Percentiles rank a stretch among this genome's conserved stretches.
phyloP scores from a whole-genome alignment of 2,888 invertebrate species.

The Villa cingulata region DNA sequence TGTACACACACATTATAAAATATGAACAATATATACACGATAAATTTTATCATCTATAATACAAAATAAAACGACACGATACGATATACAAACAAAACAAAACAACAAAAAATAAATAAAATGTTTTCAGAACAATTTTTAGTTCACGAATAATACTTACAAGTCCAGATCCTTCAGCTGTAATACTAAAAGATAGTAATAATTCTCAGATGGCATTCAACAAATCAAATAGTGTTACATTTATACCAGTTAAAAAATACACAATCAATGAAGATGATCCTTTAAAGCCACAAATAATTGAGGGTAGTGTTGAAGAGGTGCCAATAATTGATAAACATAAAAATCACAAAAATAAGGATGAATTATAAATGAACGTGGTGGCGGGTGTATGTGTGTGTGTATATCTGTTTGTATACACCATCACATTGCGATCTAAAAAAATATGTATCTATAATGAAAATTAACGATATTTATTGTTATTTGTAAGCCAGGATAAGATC shows the following conservation, averaged over 20 bases:
- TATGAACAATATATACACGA: too few species aligned
- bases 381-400: too few species aligned
- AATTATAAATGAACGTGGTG: too few species aligned
- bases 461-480: too few species aligned
- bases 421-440: too few species aligned
- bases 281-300: background rate
- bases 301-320: slow-evolving; percentile 31
- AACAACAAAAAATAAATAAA: background rate
- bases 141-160: slow-evolving; percentile 41
- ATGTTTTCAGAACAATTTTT: slow-evolving; percentile 24
- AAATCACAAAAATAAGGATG: background rate
- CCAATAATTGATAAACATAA: slow-evolving; percentile 16
- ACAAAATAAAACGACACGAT: background rate
- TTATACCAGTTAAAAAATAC: slow-evolving; percentile 20
- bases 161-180: slow-evolving; percentile 40
- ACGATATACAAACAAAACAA: background rate
- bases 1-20: too few species aligned
- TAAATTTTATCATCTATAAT: too few species aligned
- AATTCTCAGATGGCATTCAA: slow-evolving; percentile 26
- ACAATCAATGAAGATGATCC: too few species aligned
- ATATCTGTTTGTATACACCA: too few species aligned
- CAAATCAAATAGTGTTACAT: slow-evolving; percentile 31
- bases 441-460: too few species aligned
- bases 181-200: slow-evolving; percentile 16
- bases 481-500: too few species aligned